Evolutionary conservation across 1,140 invertebrate genomes (phyloP).

Genomic region (Atta colombica): DNA sequence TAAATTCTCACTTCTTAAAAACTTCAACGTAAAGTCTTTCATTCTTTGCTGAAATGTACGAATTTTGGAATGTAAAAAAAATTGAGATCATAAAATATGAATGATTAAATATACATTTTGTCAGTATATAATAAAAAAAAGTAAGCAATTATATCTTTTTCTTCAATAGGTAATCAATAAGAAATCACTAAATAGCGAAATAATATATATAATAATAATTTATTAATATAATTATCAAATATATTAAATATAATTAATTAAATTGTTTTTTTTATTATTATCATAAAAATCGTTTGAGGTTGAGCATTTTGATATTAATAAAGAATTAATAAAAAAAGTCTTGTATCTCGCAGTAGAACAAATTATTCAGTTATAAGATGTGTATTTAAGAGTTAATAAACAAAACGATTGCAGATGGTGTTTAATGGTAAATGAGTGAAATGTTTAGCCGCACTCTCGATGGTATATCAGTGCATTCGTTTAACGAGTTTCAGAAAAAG

Average conservation of each 20-base stretch:
- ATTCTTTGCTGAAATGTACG: neutral
- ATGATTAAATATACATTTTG: neutral
- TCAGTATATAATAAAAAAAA: neutral
- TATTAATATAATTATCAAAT: constrained; percentile 14
- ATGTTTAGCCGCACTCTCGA: constrained; percentile 23
- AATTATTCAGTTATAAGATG: constrained; percentile 10
- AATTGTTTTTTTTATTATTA: neutral
- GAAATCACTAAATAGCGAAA: neutral
- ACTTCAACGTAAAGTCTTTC: neutral
- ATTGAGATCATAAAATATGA: neutral
- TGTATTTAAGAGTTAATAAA: constrained; percentile 18
- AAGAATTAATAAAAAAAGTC: constrained; percentile 18
- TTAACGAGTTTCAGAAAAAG: constrained; percentile 37
- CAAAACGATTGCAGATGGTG: neutral
- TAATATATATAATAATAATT: neutral
- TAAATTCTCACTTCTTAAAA: neutral
- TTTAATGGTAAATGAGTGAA: constrained; percentile 33
- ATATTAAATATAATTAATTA: neutral
- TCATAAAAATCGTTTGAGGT: neutral
- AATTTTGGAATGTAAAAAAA: neutral
- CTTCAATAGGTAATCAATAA: neutral
- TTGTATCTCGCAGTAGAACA: neutral
- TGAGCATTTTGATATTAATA: neutral
- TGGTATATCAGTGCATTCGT: constrained; percentile 44
- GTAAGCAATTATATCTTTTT: neutral